Percentiles rank a stretch among this genome's conserved stretches.
phyloP scores from a whole-genome alignment of 2,888 invertebrate genomes.

The Sinodicranocentrus sp. region DNA sequence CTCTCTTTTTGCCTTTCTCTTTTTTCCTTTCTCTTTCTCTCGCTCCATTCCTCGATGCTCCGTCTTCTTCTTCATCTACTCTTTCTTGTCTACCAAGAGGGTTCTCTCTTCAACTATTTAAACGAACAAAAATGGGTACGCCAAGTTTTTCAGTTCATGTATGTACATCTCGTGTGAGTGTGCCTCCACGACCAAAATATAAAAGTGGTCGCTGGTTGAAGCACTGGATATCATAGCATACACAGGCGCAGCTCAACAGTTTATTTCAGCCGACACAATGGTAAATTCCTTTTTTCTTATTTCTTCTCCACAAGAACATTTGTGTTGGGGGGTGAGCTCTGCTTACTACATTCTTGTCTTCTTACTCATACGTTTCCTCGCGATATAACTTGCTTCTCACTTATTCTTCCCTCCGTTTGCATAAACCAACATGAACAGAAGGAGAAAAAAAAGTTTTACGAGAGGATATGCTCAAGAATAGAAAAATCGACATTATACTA shows the following conservation, averaged over 20 bases:
- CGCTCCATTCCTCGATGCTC: conserved; percentile 21
- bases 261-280: conserved; percentile 69
- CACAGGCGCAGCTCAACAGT: conserved; percentile 74
- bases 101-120: conserved; percentile 59
- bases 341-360: conserved; percentile 33
- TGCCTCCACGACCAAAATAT: no score
- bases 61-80: background rate
- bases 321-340: conserved; percentile 44
- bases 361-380: conserved; percentile 25
- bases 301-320: conserved; percentile 49
- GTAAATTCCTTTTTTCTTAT: conserved; percentile 49
- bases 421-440: conserved; percentile 48
- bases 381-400: conserved; percentile 39
- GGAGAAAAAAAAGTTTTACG: conserved; percentile 43
- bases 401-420: conserved; percentile 48
- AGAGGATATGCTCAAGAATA: conserved; percentile 43
- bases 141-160: conserved; percentile 31
- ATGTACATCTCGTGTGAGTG: conserved; percentile 40
- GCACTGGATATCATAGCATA: conserved; percentile 58
- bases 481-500: conserved; percentile 62
- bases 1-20: conserved; percentile 19
- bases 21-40: conserved; percentile 13
- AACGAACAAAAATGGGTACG: conserved; percentile 54
- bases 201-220: background rate
- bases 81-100: conserved; percentile 19